A percentile compares a stretch with the other conserved stretches of the same genome.
Evolutionary conservation across 2,113 vertebrate genomes (phyloP).

Genomic region (Cyanoliseus patagonus): DNA sequence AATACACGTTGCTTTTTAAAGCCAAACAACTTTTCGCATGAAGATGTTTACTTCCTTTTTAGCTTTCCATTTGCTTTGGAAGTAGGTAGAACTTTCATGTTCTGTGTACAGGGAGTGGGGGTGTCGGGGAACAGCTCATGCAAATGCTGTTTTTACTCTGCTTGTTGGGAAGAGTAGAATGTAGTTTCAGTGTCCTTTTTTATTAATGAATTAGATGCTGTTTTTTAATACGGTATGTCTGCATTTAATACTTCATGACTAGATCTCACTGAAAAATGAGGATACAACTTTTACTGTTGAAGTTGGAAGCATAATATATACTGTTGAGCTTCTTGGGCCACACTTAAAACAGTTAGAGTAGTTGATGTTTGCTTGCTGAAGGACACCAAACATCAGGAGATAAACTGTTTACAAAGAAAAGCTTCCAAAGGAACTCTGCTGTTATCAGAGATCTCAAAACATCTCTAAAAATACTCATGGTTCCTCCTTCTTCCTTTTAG

Average conservation of each 20-base stretch:
- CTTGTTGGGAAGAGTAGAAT: not conserved
- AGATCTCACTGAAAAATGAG: not conserved
- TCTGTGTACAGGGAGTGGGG: accelerated
- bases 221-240: not conserved
- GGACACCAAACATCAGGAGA: not conserved
- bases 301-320: accelerated
- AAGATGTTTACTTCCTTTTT: not conserved
- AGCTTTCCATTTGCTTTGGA: not conserved
- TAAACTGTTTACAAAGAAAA: not conserved
- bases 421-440: not conserved
- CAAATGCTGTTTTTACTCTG: not conserved
- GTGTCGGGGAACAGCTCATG: not conserved
- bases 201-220: not conserved
- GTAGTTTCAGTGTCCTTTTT: not conserved
- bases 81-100: not conserved
- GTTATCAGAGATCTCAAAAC: not conserved
- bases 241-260: not conserved
- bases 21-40: not conserved
- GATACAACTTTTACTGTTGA: not conserved
- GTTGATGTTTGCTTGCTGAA: not conserved
- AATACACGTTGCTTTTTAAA: not conserved
- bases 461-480: not conserved
- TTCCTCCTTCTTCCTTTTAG: not conserved
- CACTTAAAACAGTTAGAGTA: not conserved
- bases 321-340: not conserved